phyloP scores from a whole-genome alignment of 2,113 vertebrate species.

The Neogobius melanostomus region DNA sequence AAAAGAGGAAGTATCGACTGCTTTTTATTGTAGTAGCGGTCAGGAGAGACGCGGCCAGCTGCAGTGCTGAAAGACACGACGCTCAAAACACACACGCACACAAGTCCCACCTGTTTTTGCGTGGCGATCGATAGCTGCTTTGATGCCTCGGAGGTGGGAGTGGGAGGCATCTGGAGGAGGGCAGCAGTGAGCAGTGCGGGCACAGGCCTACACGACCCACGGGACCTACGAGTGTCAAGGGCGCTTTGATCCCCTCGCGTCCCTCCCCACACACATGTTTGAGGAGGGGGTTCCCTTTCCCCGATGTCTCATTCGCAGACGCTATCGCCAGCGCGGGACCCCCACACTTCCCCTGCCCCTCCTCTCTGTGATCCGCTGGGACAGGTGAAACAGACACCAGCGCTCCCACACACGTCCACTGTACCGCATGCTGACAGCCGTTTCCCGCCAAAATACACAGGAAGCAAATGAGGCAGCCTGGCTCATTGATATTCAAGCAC shows the following conservation, averaged over 20 bases:
- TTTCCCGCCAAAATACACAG: constrained; percentile 16
- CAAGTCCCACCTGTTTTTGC: constrained; percentile 70
- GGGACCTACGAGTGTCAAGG: constrained; percentile 52
- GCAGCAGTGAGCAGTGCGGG: constrained; percentile 36
- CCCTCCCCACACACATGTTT: constrained; percentile 56
- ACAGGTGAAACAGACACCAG: constrained; percentile 56
- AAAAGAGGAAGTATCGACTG: constrained; percentile 59
- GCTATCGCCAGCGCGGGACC: background rate
- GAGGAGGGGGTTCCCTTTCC: constrained; percentile 24
- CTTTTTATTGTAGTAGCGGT: constrained; percentile 38
- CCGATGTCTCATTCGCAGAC: constrained; percentile 10
- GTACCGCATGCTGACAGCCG: background rate
- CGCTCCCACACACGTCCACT: constrained; percentile 14
- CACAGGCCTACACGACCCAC: constrained; percentile 42
- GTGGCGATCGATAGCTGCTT: constrained; percentile 67
- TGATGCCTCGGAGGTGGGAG: constrained; percentile 56
- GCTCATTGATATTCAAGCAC: background rate
- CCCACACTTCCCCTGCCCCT: background rate
- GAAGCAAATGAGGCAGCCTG: background rate
- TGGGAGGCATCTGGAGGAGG: constrained; percentile 14
- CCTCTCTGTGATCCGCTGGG: constrained; percentile 51
- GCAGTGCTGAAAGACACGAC: constrained; percentile 43
- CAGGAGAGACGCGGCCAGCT: constrained; percentile 53
- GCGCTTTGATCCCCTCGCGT: constrained; percentile 77
- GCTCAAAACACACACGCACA: constrained; percentile 21